Percentiles rank a stretch among this genome's conserved stretches.
These are phyloP conservation scores for Notamacropus eugenii DNA, from an alignment of 2,797 vertebrate species.

Conservation along the genomic window DNA sequence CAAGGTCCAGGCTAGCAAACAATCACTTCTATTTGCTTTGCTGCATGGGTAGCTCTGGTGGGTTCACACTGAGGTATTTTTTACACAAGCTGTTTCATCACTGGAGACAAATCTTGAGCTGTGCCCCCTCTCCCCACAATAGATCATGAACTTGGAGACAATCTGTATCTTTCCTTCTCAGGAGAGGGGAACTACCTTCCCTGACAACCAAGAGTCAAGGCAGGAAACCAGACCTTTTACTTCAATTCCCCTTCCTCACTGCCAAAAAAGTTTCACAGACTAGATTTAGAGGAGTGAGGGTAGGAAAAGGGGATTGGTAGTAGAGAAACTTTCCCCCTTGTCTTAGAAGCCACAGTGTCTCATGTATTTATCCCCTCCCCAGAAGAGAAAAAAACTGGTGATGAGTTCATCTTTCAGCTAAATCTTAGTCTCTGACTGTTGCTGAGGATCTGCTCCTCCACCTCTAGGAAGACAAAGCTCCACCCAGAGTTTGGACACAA, in stretches of 20 bases:
- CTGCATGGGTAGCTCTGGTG: background rate
- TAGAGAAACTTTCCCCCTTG: conserved; percentile 48
- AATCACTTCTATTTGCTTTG: background rate
- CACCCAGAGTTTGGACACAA: fast-evolving
- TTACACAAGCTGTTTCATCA: background rate
- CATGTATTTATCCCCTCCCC: background rate
- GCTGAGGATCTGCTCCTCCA: background rate
- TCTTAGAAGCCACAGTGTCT: background rate
- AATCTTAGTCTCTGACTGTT: background rate
- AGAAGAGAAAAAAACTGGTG: conserved; percentile 45
- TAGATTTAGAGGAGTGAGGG: background rate
- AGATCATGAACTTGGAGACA: background rate
- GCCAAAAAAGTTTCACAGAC: background rate
- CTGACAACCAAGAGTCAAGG: background rate
- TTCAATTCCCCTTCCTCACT: background rate
- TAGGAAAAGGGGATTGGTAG: background rate
- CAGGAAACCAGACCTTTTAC: background rate
- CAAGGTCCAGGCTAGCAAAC: background rate
- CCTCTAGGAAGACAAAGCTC: background rate
- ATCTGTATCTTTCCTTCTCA: background rate
- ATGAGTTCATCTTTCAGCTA: background rate
- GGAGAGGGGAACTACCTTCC: background rate
- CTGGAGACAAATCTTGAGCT: background rate
- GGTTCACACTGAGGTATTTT: background rate
- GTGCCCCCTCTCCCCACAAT: background rate